Conservation (phyloP, 1,140 invertebrate genomes). For the Tigriopus japonicus region DNA sequence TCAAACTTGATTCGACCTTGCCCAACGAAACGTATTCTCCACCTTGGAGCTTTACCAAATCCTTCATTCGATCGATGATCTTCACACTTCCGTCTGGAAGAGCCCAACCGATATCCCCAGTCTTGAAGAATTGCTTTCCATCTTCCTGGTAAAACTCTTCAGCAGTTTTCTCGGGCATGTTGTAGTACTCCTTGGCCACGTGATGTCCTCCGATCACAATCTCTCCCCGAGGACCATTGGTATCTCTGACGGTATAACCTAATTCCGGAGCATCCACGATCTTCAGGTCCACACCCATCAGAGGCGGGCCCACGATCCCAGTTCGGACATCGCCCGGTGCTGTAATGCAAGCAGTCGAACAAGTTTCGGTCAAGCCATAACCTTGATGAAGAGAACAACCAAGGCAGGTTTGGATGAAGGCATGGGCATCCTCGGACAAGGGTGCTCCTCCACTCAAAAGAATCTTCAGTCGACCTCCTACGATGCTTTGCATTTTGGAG, state of each 20-base stretch:
- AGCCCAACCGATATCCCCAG: conserved; percentile 89
- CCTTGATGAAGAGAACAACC: conserved; percentile 37
- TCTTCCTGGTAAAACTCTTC: conserved; percentile 73
- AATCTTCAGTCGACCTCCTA: conserved; percentile 67
- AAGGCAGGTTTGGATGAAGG: conserved; percentile 78
- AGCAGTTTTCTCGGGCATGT: conserved; percentile 62
- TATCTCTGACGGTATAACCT: conserved; percentile 68
- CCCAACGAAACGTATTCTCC: conserved; percentile 91
- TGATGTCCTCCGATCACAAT: conserved; percentile 71
- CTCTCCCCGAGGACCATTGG: conserved; percentile 76
- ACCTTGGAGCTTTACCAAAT: conserved; percentile 87
- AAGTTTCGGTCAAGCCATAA: conserved; percentile 93
- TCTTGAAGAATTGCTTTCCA: conserved; percentile 72
- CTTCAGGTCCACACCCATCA: conserved; percentile 62
- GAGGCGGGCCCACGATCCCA: conserved; percentile 74
- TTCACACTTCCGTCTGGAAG: conserved; percentile 41
- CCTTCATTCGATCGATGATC: conserved; percentile 72
- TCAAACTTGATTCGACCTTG: conserved; percentile 65
- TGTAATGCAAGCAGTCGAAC: conserved; percentile 74
- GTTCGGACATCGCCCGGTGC: conserved; percentile 53
- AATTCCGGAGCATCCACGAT: conserved; percentile 91
- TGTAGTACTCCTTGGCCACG: conserved; percentile 84
- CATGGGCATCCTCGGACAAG: conserved; percentile 77
- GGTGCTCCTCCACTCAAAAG: conserved; percentile 88
- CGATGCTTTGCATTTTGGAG: conserved; percentile 47